These are phyloP conservation scores for Cottoperca gobio DNA, from an alignment of 2,797 vertebrate species.

Conservation along the genomic window DNA sequence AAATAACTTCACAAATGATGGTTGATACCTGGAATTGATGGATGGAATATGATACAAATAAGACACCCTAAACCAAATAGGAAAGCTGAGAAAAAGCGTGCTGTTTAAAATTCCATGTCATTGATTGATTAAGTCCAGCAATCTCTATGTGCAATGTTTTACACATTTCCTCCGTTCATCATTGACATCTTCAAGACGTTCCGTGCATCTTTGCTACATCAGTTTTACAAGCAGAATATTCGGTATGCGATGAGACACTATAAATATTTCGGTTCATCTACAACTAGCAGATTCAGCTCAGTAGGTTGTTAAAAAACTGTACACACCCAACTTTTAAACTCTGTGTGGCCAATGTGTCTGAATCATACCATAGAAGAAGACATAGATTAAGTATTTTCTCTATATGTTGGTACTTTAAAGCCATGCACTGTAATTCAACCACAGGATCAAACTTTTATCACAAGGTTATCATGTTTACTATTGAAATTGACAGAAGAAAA, in stretches of 20 bases:
- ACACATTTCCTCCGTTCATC: no score
- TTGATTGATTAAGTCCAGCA: no score
- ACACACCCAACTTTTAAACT: background rate
- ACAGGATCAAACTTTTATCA: background rate
- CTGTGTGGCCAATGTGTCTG: background rate
- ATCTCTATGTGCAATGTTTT: no score
- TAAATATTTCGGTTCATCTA: no score
- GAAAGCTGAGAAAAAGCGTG: no score
- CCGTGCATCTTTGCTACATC: no score
- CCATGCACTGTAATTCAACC: background rate
- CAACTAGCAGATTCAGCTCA: background rate
- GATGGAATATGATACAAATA: conserved; percentile 4
- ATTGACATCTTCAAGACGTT: no score
- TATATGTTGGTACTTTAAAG: background rate
- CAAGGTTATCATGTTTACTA: background rate
- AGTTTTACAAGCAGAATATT: no score
- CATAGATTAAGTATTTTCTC: background rate
- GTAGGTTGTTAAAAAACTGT: conserved; percentile 1
- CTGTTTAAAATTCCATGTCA: no score
- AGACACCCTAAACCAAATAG: no score
- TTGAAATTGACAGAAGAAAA: background rate
- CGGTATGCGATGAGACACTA: no score
- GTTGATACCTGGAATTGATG: no score
- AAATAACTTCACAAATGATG: background rate
- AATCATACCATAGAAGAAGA: background rate